phyloP scores from a whole-genome alignment of 2,113 vertebrate genomes.

The Saccopteryx bilineata region DNA sequence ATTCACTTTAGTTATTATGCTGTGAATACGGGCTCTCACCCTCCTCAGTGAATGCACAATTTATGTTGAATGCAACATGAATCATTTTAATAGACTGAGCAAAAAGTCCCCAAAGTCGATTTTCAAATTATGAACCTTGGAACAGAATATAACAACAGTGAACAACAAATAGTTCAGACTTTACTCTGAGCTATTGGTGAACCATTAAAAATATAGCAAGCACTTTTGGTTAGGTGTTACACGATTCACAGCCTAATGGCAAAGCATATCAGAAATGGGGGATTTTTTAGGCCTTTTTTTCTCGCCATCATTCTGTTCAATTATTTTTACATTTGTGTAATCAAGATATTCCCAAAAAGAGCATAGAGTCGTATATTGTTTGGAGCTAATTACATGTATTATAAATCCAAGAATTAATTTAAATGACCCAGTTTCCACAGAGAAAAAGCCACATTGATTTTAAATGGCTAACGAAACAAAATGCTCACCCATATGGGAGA shows the following conservation, averaged over 20 bases:
- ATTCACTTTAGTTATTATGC: slow-evolving; percentile 93
- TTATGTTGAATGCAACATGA: slow-evolving; percentile 96
- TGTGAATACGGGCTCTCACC: slow-evolving; percentile 90
- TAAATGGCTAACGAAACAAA: slow-evolving; percentile 76
- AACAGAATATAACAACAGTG: slow-evolving; percentile 90
- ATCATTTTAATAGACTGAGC: slow-evolving; percentile 98
- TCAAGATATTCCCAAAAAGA: slow-evolving; percentile 81
- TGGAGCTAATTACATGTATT: slow-evolving; percentile 79
- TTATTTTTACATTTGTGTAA: slow-evolving; percentile 80
- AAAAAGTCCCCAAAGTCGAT: slow-evolving; percentile 94
- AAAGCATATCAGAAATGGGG: background rate
- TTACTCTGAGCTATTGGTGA: slow-evolving; percentile 90
- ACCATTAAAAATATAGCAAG: slow-evolving; percentile 86
- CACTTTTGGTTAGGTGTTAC: slow-evolving; percentile 68
- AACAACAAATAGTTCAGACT: slow-evolving; percentile 90
- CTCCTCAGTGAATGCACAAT: slow-evolving; percentile 97
- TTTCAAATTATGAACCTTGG: slow-evolving; percentile 95
- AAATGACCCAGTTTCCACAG: slow-evolving; percentile 73
- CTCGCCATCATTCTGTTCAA: slow-evolving; percentile 52
- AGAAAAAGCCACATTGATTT: slow-evolving; percentile 64
- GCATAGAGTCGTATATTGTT: slow-evolving; percentile 76
- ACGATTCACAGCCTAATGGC: slow-evolving; percentile 1
- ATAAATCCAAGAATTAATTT: slow-evolving; percentile 83
- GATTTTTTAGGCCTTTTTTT: background rate
- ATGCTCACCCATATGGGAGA: slow-evolving; percentile 68